Evolutionary conservation across 1,140 invertebrate species (phyloP), one percentile per base, ranked within the genome.

Genomic region (Reticulitermes speratus): DNA sequence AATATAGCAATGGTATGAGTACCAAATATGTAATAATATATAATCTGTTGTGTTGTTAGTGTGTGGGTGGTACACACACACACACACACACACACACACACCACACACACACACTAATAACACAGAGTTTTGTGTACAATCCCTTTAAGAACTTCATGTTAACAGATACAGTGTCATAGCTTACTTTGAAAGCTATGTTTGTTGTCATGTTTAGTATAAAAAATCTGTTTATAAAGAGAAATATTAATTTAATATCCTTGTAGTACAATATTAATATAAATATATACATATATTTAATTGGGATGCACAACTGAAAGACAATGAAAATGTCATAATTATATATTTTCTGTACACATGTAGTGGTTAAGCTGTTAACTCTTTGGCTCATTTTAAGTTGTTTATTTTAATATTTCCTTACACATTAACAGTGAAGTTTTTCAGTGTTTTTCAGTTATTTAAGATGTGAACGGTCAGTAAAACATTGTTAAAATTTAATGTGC

Each of bases 241-340:
- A 75, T 75, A 30, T 75, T 75, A 75, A 75, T 75, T 75, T 75
- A 75, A 75, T 30, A 75, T 75, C 65, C 65, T 14, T 75, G n/a
- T 30, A 75, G 65, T 75, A 75, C n/a, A 75, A 75, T 75, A 75
- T 75, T 75, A 75, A 75, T 75, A 75, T 75, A 75, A 75, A 30
- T 75, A 75, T 75, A 75, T 75, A 75, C 25, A 75, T 75, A 75
- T 75, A 30, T 75, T n/a, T 75, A 75, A 75, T 75, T 75, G 25
- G 65, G 65, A 75, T 75, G 65, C 65, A 75, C 65, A 75, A 75
- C n/a, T 25, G n/a, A 30, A 12, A n/a, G 65, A n/a, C 65, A 75
- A 30, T 55, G 52, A 55, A 21, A 55, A 19, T 16, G 14, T 55
- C 2, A 30, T 30, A 30, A 30, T 9, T 75, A 75, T 25, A 30